Percentiles rank a stretch among this genome's conserved stretches.
Evolutionary conservation across 2,797 vertebrate species (phyloP).

Genomic region (Macropus fuliginosus): DNA sequence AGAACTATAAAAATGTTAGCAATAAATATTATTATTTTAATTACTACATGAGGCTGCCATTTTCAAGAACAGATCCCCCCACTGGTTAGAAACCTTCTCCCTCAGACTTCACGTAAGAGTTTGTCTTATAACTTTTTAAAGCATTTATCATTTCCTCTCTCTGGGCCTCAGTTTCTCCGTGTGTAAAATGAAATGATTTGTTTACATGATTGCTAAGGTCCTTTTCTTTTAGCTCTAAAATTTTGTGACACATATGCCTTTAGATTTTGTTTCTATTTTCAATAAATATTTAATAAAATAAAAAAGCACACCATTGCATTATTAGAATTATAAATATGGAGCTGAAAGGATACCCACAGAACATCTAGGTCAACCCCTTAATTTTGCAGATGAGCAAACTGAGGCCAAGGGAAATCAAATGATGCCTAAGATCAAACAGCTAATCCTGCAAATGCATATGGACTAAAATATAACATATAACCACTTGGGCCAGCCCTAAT

Average conservation of each 20-base stretch:
- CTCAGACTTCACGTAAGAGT: background rate
- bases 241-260: background rate
- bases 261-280: background rate
- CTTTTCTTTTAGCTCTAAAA: background rate
- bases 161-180: background rate
- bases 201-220: background rate
- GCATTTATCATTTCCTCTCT: background rate
- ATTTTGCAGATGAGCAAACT: background rate
- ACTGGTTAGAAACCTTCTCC: background rate
- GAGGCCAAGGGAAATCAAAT: background rate
- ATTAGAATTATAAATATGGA: background rate
- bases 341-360: background rate
- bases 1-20: background rate
- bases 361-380: background rate
- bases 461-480: background rate
- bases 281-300: background rate
- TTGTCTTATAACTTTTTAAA: background rate
- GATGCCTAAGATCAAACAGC: background rate
- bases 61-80: background rate
- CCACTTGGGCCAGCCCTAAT: background rate
- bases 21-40: background rate
- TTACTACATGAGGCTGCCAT: background rate
- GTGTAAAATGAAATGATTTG: background rate
- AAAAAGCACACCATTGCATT: background rate
- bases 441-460: background rate